Evolutionary conservation across 2,113 vertebrate genomes (phyloP), one percentile per base, ranked within the genome.

Genomic region (Fregetta grallaria): DNA sequence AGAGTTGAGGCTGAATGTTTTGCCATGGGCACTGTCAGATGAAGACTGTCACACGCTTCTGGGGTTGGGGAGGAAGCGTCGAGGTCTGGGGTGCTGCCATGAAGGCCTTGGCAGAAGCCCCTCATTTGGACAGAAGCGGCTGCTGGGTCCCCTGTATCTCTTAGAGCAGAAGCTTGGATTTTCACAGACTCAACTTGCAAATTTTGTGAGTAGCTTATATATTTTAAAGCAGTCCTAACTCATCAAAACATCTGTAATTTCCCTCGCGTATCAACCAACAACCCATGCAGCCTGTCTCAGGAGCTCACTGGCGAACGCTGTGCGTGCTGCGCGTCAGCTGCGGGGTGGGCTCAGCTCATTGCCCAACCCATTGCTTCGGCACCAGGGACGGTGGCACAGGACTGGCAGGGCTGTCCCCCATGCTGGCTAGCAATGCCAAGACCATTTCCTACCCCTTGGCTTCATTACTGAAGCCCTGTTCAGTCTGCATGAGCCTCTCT

Each of bases 211-310:
- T 32, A 32, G 32, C 7, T 56, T 40, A 34, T 23, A 1, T 45
- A 53, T 34, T 91, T 88, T 49, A 7, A 70, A 66, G 40, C 34
- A 50, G 17, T 62, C 94, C 73, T 45, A 61, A 40, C 22, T 49
- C 53, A 42, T 32, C 2, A 20, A 65, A 76, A 62, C 40, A 32
- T 19, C 32, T 52, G 38, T 44, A 44, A 50, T 73, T 30, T 73
- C 29, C 38, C 38, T 40, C 20, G 13, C 3, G 0, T 32, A 20
- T 45, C 44, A 72, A 3, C 17, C 3, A 3, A 4, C 26, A 34
- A 6, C 13, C 13, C 25, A 8, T 8, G n/a, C 47, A 52, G 53
- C 27, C 59, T 9, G 2, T 27, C 45, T 45, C 25, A 11, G 58
- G 45, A 42, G 26, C 40, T 74, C 2, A 3, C 52, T 34, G 62